Conservation (phyloP, 2,888 invertebrate genomes). For the Ophraella communa region DNA sequence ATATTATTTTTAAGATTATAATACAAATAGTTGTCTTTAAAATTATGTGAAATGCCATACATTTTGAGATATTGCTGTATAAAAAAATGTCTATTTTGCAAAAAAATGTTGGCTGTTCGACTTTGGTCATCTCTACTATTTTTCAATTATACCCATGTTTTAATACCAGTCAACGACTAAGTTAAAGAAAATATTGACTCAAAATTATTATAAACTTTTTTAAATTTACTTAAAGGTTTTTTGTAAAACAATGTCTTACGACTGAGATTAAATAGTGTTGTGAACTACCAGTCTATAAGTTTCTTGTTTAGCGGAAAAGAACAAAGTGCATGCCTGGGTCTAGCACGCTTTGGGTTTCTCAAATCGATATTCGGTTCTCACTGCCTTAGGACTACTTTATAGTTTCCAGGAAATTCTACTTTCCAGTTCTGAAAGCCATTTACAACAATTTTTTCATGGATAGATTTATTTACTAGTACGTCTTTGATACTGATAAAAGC, state of each 20-base stretch:
- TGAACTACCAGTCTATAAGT: conserved; percentile 42
- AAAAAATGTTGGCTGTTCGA: no score
- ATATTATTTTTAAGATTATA: no score
- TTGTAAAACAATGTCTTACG: background rate
- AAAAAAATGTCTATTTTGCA: no score
- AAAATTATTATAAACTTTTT: no score
- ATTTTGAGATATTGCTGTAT: no score
- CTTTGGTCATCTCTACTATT: no score
- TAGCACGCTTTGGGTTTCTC: conserved; percentile 25
- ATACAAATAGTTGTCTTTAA: no score
- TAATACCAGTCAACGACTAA: no score
- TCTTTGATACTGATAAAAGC: background rate
- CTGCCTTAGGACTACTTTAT: conserved; percentile 15
- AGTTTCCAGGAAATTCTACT: conserved; percentile 16
- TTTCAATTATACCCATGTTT: no score
- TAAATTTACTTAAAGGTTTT: no score
- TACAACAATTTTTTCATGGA: background rate
- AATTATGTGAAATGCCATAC: no score
- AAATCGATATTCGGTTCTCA: conserved; percentile 35
- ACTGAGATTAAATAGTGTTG: background rate
- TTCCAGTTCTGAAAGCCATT: background rate
- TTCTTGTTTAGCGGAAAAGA: conserved; percentile 30
- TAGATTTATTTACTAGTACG: background rate
- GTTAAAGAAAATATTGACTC: no score
- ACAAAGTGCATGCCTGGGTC: conserved; percentile 34